These are phyloP conservation scores for Meloidogyne hapla DNA, from an alignment of 1,140 invertebrate species.

Conservation along the genomic window DNA sequence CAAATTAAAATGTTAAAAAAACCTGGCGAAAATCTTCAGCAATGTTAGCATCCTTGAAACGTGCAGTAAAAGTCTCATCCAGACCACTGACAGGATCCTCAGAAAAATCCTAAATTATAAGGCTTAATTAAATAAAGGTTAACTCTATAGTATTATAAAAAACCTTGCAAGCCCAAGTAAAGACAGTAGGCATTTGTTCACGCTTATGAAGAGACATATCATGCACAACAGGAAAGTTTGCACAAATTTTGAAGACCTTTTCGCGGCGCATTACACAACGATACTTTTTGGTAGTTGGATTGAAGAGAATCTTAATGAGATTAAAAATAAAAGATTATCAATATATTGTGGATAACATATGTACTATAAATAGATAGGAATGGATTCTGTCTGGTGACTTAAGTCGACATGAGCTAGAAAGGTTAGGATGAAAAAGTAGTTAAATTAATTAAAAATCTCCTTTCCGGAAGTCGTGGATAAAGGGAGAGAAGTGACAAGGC, in stretches of 20 bases:
- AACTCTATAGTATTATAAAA: too few relatives aligned
- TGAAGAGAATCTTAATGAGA: constrained; percentile 24
- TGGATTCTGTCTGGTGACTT: too few relatives aligned
- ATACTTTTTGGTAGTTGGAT: constrained; percentile 32
- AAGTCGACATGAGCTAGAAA: too few relatives aligned
- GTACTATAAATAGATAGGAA: too few relatives aligned
- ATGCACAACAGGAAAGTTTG: constrained; percentile 59
- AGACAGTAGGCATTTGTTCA: constrained; percentile 33
- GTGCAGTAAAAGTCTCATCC: constrained; percentile 33
- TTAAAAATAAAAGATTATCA: too few relatives aligned
- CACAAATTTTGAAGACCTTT: constrained; percentile 67
- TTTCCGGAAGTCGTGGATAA: too few relatives aligned
- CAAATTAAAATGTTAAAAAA: background rate
- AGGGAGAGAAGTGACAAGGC: too few relatives aligned
- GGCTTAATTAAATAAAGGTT: constrained; percentile 12
- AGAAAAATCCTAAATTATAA: constrained; percentile 32
- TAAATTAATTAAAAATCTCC: too few relatives aligned
- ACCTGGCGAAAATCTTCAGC: background rate
- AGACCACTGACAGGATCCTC: constrained; percentile 24
- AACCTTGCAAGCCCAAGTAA: constrained; percentile 38
- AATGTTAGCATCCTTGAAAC: constrained; percentile 34
- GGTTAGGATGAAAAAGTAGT: too few relatives aligned
- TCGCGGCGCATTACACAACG: constrained; percentile 66
- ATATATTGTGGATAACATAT: too few relatives aligned
- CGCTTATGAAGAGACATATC: constrained; percentile 28